Percentiles rank a stretch among this genome's conserved stretches.
Evolutionary conservation across 2,888 invertebrate species (phyloP).

Genomic region (Ametastegia equiseti): DNA sequence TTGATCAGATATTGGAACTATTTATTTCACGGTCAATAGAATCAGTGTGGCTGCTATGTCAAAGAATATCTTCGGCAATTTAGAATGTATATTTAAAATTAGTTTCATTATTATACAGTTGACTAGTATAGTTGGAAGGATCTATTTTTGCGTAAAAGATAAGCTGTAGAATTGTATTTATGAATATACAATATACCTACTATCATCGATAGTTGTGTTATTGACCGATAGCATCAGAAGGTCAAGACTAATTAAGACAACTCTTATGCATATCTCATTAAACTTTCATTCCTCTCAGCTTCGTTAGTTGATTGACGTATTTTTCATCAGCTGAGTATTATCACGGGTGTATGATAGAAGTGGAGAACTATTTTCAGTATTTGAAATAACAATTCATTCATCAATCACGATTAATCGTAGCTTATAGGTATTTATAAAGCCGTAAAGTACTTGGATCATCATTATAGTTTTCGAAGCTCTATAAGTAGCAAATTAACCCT

Average conservation of each 20-base stretch:
- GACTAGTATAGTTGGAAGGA: neutral
- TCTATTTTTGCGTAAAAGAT: neutral
- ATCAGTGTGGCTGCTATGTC: slow-evolving; percentile 12
- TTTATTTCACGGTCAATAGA: neutral
- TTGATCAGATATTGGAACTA: neutral
- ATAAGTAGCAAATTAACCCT: too few species aligned
- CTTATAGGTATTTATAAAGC: too few species aligned
- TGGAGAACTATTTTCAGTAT: neutral
- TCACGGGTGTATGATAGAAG: neutral
- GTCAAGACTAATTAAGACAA: slow-evolving; percentile 20
- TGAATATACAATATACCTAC: neutral
- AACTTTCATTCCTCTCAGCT: neutral
- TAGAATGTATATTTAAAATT: neutral
- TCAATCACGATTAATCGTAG: too few species aligned
- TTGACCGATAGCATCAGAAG: neutral
- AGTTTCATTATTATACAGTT: neutral
- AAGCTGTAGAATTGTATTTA: neutral
- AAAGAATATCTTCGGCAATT: neutral
- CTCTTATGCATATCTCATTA: neutral
- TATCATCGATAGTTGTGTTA: neutral
- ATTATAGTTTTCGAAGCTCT: too few species aligned
- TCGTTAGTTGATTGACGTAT: neutral
- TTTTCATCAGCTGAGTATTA: neutral
- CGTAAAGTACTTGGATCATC: too few species aligned
- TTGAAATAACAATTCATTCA: neutral